These are phyloP conservation scores for Brenthis hecate DNA, from an alignment of 2,888 invertebrate genomes.

Conservation along the genomic window DNA sequence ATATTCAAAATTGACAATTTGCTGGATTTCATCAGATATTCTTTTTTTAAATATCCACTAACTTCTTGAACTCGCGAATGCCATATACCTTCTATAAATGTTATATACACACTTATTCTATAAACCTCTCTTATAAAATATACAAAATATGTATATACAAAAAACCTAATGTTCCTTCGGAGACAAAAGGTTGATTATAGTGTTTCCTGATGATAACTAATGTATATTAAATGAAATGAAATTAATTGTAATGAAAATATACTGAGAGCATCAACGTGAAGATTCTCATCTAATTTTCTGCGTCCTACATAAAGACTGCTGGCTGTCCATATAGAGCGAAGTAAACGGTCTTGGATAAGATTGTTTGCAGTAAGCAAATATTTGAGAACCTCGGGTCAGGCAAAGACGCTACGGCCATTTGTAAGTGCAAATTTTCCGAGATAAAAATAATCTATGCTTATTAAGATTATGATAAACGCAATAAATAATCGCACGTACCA, in stretches of 20 bases:
- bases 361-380: slow-evolving; percentile 72
- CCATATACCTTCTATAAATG: no score
- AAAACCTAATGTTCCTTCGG: no score
- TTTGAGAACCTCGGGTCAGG: slow-evolving; percentile 76
- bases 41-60: no score
- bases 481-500: slow-evolving; percentile 43
- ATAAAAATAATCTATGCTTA: slow-evolving; percentile 76
- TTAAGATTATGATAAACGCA: slow-evolving; percentile 66
- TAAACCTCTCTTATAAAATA: no score
- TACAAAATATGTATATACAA: no score
- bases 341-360: slow-evolving; percentile 73
- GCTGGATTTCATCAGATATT: no score
- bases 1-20: no score
- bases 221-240: slow-evolving; percentile 15
- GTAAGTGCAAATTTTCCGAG: slow-evolving; percentile 77
- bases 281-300: slow-evolving; percentile 29
- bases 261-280: not conserved
- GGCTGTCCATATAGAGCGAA: slow-evolving; percentile 56
- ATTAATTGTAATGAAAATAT: slow-evolving; percentile 21
- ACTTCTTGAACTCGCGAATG: no score
- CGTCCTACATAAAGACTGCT: slow-evolving; percentile 37
- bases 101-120: no score
- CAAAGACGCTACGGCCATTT: slow-evolving; percentile 69
- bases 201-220: slow-evolving; percentile 9
- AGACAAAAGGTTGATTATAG: no score